Evolutionary conservation across 1,140 invertebrate species (phyloP).

Genomic region (Psilanteris sp.): DNA sequence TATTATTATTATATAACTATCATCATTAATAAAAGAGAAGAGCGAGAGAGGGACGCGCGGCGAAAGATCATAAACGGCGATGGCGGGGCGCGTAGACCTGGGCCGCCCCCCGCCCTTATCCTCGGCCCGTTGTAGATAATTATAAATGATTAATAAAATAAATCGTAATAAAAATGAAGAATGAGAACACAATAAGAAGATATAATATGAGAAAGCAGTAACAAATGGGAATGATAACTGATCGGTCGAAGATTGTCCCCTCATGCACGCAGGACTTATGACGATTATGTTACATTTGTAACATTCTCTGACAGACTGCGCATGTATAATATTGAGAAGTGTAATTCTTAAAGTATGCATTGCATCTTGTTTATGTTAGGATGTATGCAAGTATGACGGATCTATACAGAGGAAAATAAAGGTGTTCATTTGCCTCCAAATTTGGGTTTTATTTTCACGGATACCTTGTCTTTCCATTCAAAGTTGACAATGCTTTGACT

Average conservation of each 20-base stretch:
- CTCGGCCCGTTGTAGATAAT: conserved; percentile 81
- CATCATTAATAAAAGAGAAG: conserved; percentile 53
- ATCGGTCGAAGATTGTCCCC: conserved; percentile 42
- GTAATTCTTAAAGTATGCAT: conserved; percentile 75
- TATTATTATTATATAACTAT: too few species aligned
- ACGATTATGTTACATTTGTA: conserved; percentile 71
- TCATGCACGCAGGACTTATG: conserved; percentile 21
- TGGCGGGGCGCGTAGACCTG: conserved; percentile 80
- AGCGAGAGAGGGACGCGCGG: conserved; percentile 74
- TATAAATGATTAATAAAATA: conserved; percentile 62
- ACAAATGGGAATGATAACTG: neutral
- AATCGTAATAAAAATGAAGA: conserved; percentile 41
- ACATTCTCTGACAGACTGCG: conserved; percentile 67
- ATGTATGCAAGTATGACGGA: conserved; percentile 75
- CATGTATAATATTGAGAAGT: conserved; percentile 72
- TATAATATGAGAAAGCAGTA: conserved; percentile 1
- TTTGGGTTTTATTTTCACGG: conserved; percentile 4
- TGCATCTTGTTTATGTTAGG: conserved; percentile 79
- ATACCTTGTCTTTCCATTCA: too few species aligned
- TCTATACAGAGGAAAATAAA: conserved; percentile 76
- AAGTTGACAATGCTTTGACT: too few species aligned
- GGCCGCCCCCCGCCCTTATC: conserved; percentile 78
- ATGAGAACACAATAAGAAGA: conserved; percentile 14
- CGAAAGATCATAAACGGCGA: conserved; percentile 76
- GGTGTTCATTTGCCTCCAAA: conserved; percentile 58